Conservation (phyloP, 2,888 invertebrate genomes). For the Plusia festucae region DNA sequence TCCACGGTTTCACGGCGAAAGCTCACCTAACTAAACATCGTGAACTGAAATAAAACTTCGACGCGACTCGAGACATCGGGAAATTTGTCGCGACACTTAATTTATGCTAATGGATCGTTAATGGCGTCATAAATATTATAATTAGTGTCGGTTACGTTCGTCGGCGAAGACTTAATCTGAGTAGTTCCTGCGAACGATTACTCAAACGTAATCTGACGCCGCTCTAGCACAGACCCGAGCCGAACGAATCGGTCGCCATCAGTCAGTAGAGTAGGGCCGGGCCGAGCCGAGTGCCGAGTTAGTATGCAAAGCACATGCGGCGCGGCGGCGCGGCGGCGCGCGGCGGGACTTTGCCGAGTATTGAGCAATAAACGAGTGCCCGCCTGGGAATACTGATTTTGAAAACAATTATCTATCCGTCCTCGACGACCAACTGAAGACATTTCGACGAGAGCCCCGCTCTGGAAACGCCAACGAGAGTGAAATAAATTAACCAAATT, state of each 20-base stretch:
- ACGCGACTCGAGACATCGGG: slow-evolving; percentile 58
- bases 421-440: slow-evolving; percentile 39
- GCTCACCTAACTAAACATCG: slow-evolving; percentile 70
- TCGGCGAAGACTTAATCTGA: slow-evolving; percentile 43
- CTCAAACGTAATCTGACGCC: slow-evolving; percentile 23
- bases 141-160: slow-evolving; percentile 67
- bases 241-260: slow-evolving; percentile 23
- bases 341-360: slow-evolving; percentile 49
- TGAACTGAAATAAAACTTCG: slow-evolving; percentile 63
- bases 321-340: too few species aligned
- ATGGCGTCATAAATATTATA: slow-evolving; percentile 74
- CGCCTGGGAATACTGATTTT: slow-evolving; percentile 47
- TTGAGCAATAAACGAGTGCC: slow-evolving; percentile 62
- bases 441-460: slow-evolving; percentile 28
- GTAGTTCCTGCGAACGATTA: slow-evolving; percentile 17
- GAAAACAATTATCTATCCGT: slow-evolving; percentile 39
- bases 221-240: background rate
- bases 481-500: slow-evolving; percentile 41
- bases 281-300: slow-evolving; percentile 21
- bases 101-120: slow-evolving; percentile 85
- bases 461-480: background rate
- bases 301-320: slow-evolving; percentile 50
- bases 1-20: slow-evolving; percentile 67
- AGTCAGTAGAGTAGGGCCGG: slow-evolving; percentile 22
- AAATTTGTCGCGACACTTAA: slow-evolving; percentile 80